Evolutionary conservation across 2,113 vertebrate species (phyloP).

Genomic region (Cavia aperea): DNA sequence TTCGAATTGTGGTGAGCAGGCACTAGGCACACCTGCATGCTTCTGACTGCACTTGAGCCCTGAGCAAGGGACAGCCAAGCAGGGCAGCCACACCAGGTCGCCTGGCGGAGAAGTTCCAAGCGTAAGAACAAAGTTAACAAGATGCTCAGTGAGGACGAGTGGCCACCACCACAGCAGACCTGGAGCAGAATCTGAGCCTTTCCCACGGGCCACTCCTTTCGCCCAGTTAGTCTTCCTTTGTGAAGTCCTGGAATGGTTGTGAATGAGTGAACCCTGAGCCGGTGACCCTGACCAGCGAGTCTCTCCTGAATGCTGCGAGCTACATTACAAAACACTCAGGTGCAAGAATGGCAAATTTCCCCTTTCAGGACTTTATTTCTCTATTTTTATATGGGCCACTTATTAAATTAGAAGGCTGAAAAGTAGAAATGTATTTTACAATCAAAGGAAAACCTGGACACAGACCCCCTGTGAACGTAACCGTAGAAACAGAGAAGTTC

Average conservation of each 20-base stretch:
- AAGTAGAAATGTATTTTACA: conserved; percentile 75
- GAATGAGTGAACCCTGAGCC: rapidly evolving
- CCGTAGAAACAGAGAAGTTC: conserved; percentile 55
- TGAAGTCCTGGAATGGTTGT: rapidly evolving
- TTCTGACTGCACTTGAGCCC: too few species aligned
- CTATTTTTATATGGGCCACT: conserved; percentile 66
- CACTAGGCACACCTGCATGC: neutral
- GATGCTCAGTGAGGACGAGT: neutral
- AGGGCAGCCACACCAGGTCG: neutral
- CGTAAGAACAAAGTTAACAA: neutral
- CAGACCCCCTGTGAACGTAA: conserved; percentile 57
- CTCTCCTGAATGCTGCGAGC: rapidly evolving
- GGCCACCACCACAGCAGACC: neutral
- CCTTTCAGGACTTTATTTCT: conserved; percentile 32
- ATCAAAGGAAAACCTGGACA: conserved; percentile 70
- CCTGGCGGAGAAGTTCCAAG: neutral
- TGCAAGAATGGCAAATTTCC: neutral
- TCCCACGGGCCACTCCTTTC: neutral
- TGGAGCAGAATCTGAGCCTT: neutral
- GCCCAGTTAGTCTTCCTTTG: neutral
- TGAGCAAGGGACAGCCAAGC: neutral
- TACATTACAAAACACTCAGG: neutral
- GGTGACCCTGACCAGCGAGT: rapidly evolving
- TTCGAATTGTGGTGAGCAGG: neutral
- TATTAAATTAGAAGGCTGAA: conserved; percentile 79